These are phyloP conservation scores for Chelon labrosus DNA, from an alignment of 2,797 vertebrate genomes.

Conservation along the genomic window DNA sequence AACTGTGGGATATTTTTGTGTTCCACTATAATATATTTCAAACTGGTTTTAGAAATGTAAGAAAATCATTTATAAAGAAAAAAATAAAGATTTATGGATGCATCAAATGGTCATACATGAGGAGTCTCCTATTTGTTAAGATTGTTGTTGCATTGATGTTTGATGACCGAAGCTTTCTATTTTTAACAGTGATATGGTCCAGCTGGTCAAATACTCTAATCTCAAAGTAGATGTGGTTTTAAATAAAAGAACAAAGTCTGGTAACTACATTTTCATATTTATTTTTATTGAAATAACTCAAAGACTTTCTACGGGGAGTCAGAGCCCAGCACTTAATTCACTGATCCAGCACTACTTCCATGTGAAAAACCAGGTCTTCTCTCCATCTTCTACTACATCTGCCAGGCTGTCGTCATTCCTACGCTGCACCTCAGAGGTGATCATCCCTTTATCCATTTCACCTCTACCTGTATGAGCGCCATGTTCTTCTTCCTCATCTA, in stretches of 20 bases:
- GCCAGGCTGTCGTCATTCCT: slow-evolving; percentile 12
- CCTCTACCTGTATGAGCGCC: neutral
- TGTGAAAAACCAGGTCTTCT: slow-evolving; percentile 75
- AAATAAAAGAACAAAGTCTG: neutral
- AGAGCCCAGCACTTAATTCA: neutral
- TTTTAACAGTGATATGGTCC: neutral
- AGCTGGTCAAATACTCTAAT: neutral
- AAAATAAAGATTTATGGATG: slow-evolving; percentile 73
- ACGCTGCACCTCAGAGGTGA: slow-evolving; percentile 14
- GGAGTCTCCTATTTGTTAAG: neutral
- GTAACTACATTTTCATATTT: slow-evolving; percentile 38
- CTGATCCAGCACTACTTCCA: slow-evolving; percentile 63
- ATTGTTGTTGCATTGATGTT: neutral
- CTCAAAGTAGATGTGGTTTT: neutral
- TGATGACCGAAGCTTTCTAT: neutral
- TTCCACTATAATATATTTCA: slow-evolving; percentile 66
- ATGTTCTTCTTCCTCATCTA: slow-evolving; percentile 24
- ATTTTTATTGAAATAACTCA: slow-evolving; percentile 56
- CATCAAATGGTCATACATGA: slow-evolving; percentile 12
- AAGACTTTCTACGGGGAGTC: neutral
- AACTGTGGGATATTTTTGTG: slow-evolving; percentile 53
- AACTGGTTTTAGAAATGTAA: slow-evolving; percentile 61
- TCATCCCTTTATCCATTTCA: slow-evolving; percentile 9
- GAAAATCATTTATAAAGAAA: slow-evolving; percentile 67
- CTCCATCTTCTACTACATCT: slow-evolving; percentile 14